Conservation (phyloP, 1,140 invertebrate species). For the Chelonus insularis region DNA sequence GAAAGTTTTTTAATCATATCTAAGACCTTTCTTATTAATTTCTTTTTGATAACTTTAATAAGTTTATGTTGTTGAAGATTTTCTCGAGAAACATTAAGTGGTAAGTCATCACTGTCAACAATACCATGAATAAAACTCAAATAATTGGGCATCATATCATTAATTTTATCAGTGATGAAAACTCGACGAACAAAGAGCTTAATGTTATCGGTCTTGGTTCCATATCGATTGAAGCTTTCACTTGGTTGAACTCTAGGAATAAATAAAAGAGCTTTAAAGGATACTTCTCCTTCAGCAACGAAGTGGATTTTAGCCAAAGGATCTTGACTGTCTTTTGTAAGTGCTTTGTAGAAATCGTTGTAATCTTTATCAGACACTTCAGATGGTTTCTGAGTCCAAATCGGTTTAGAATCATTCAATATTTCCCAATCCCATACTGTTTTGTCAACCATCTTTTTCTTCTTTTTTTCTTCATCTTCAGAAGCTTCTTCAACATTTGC, state of each 20-base stretch:
- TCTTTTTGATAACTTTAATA: conserved; percentile 99
- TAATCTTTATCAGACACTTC: conserved; percentile 91
- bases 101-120: conserved; percentile 99
- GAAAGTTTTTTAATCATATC: conserved; percentile 99
- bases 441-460: conserved; percentile 87
- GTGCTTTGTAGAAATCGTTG: conserved; percentile 89
- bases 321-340: conserved; percentile 88
- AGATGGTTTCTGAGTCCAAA: conserved; percentile 91
- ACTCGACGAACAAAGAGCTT: conserved; percentile 96
- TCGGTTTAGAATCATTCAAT: conserved; percentile 95
- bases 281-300: conserved; percentile 97
- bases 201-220: conserved; percentile 92
- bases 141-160: conserved; percentile 99
- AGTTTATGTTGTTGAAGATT: conserved; percentile 99
- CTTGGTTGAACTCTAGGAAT: conserved; percentile 86
- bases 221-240: conserved; percentile 95
- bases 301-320: conserved; percentile 93
- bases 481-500: conserved; percentile 63
- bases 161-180: conserved; percentile 99
- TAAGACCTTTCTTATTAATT: conserved; percentile 93
- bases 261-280: conserved; percentile 95
- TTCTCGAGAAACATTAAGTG: conserved; percentile 97
- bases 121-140: conserved; percentile 93
- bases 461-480: conserved; percentile 80
- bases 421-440: conserved; percentile 98